phyloP scores from a whole-genome alignment of 1,140 invertebrate genomes.

The Temnothorax nylanderi region DNA sequence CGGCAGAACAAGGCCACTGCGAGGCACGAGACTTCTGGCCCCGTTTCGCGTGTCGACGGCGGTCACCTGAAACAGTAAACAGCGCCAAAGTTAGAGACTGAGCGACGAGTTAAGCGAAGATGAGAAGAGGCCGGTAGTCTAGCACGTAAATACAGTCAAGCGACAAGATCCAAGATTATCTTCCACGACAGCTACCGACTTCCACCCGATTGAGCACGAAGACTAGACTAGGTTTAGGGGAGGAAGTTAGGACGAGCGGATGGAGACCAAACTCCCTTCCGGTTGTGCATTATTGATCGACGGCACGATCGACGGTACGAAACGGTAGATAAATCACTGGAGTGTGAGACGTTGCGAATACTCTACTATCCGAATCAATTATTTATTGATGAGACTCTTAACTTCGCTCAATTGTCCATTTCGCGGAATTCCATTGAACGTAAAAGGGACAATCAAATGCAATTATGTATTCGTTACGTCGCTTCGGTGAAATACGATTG shows the following conservation, averaged over 20 bases:
- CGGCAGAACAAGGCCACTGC: slow-evolving; percentile 28
- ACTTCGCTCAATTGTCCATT: slow-evolving; percentile 56
- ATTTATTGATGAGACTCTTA: slow-evolving; percentile 49
- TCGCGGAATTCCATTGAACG: slow-evolving; percentile 33
- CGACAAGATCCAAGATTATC: slow-evolving; percentile 61
- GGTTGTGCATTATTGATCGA: slow-evolving; percentile 31
- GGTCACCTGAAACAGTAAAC: slow-evolving; percentile 68
- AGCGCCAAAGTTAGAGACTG: slow-evolving; percentile 18
- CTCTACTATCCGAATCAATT: slow-evolving; percentile 11
- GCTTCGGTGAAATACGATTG: slow-evolving; percentile 24
- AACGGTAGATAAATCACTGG: slow-evolving; percentile 20
- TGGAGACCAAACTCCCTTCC: neutral
- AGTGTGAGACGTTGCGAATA: slow-evolving; percentile 8
- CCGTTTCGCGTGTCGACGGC: neutral
- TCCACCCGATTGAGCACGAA: slow-evolving; percentile 67
- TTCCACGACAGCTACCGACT: slow-evolving; percentile 65
- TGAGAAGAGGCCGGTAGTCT: neutral
- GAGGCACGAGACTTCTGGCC: neutral
- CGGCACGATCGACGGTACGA: neutral
- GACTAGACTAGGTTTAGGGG: slow-evolving; percentile 50
- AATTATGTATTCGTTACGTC: slow-evolving; percentile 46
- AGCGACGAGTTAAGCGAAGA: slow-evolving; percentile 21
- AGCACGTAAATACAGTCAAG: slow-evolving; percentile 5
- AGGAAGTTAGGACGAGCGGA: slow-evolving; percentile 52
- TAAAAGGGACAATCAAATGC: slow-evolving; percentile 48